These are phyloP conservation scores for Catalaphyllia jardinei DNA, from an alignment of 64 coral and sea anemone genomes.

Conservation along the genomic window DNA sequence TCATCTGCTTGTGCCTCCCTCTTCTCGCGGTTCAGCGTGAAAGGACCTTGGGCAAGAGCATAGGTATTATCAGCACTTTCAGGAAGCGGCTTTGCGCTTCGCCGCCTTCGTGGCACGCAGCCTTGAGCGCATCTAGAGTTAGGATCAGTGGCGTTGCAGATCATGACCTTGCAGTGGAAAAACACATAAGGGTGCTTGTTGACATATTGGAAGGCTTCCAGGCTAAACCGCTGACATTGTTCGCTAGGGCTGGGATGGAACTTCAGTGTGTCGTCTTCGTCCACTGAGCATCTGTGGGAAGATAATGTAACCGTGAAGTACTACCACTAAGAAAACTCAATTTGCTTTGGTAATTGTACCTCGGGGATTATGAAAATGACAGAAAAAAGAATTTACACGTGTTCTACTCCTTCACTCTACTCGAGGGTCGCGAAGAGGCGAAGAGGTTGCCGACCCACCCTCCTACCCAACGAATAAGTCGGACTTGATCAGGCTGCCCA, in stretches of 20 bases:
- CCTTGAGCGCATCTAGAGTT: slow-evolving; percentile 64
- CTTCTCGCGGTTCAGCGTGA: slow-evolving; percentile 11
- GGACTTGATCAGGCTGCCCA: too few relatives aligned
- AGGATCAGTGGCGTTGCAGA: slow-evolving; percentile 71
- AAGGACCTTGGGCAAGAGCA: slow-evolving; percentile 23
- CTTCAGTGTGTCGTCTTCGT: slow-evolving; percentile 52
- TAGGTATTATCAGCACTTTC: background rate
- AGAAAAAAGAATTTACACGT: too few relatives aligned
- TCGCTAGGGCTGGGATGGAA: slow-evolving; percentile 18
- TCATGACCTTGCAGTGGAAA: slow-evolving; percentile 72
- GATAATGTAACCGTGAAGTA: too few relatives aligned
- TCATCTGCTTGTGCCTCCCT: slow-evolving; percentile 4
- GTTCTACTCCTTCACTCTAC: too few relatives aligned
- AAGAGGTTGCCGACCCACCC: too few relatives aligned
- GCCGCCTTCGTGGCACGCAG: background rate
- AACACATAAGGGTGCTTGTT: slow-evolving; percentile 61
- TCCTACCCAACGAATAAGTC: too few relatives aligned
- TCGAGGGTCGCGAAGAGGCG: too few relatives aligned
- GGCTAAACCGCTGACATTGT: slow-evolving; percentile 59
- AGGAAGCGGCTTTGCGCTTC: background rate
- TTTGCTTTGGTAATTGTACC: too few relatives aligned
- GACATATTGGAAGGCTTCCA: slow-evolving; percentile 82
- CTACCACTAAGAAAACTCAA: too few relatives aligned
- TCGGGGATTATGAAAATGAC: too few relatives aligned
- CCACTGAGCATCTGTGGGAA: slow-evolving; percentile 53